Evolutionary conservation across 2,113 vertebrate species (phyloP), one percentile per base, ranked within the genome.

Genomic region (Pomatorhinus ruficollis): DNA sequence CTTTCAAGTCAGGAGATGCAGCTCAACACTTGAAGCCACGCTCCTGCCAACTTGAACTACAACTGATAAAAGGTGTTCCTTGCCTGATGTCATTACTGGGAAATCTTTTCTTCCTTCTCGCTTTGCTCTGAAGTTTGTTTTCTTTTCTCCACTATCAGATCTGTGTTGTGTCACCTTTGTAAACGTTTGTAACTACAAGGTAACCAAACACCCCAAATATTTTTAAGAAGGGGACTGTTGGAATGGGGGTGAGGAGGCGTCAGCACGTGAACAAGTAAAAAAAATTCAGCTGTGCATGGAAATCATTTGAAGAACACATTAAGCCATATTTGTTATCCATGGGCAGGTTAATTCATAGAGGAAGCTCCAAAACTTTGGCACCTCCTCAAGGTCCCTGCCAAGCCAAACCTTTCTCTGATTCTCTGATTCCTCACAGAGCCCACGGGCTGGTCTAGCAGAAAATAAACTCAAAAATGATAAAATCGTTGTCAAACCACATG

Each of bases 1-100:
- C 70, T 87, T 95, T 87, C 76, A 83, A 89, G 69, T 80, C 57
- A 75, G 60, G 40, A 86, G 65, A 39, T n/a, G 87, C 35, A 66
- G 87, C 79, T 85, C 35, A 39, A 22, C 66, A 22, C 44, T 64
- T 9, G 54, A 71, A 91, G 53, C 59, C 71, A 31, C 1, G 1
- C 49, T 82, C 4, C 1, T 86, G 70, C 80, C 82, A 83, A 8
- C 50, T 63, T 52, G 13, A 90, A 13, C 28, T 59, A 2, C n/a
- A 16, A 20, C 54, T 5, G 33, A 70, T 81, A 56, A 89, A 95
- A 92, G 52, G 16, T 16, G 8, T 61, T 35, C 69, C 31, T n/a
- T 66, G 31, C 53, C 72, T 92, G 63, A 4, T 39, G 23, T 49
- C 66, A 40, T 60, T 30, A 13, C 25, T 66, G 65, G 27, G 54